Base-by-base conservation (phyloP, 2,113 vertebrate genomes). In the Poeciliopsis retropinna region DNA sequence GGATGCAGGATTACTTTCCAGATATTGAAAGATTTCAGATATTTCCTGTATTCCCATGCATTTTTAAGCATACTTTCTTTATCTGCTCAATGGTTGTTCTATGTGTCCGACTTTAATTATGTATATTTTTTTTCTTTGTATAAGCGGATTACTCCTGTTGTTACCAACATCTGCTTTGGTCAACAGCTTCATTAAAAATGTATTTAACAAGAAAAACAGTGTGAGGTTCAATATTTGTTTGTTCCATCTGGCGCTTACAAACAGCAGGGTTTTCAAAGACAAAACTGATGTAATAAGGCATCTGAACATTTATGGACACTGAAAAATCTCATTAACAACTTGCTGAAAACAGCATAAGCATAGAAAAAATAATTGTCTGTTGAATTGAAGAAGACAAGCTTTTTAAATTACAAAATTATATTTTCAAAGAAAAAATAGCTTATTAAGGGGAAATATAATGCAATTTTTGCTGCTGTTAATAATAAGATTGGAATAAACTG, bases 271-370 rank as follows among this genome's bases (percentile, higher is more conserved):
- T 37, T 25, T 37, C 9, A 54, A 32, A 34, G 14, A 79, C 47
- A 78, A 73, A 78, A 12, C 6, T 64, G 76, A 75, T 71, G 7
- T 61, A 81, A 78, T 77, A 84, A 76, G 60, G 41, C 47, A 74
- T 64, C 28, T 29, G 76, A 74, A 85, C 54, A 76, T 75, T 41
- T 72, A 41, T 11, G 10, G 54, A 81, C 76, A 86, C 86, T 44
- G 67, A 66, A 41, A 25, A 54, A 47, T 82, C 83, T 78, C 73
- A 87, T 88, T 83, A 82, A 54, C 68, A 89, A 82, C 39, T 69
- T 72, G 76, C 79, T 82, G 62, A 54, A 87, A 89, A 79, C 41
- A 71, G 85, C 77, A 83, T 78, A 90, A 87, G 69, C 27, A 31
- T 32, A 70, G 80, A 67, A 5, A 64, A 13, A 63, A 37, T 37